phyloP scores from a whole-genome alignment of 2,797 vertebrate species.

The Prunella strophiata region DNA sequence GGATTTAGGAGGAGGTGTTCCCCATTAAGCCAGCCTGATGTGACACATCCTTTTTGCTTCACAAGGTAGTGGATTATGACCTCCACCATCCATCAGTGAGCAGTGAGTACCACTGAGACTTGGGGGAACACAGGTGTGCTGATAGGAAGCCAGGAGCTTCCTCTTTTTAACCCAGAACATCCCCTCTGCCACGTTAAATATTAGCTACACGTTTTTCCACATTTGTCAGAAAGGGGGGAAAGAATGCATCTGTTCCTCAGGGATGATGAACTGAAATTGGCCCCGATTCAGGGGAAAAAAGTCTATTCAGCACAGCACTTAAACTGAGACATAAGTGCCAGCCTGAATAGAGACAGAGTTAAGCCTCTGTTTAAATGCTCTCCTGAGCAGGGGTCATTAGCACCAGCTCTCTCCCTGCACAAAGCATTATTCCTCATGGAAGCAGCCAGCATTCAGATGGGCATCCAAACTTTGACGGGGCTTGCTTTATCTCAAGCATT shows the following conservation, averaged over 20 bases:
- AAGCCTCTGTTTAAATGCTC: conserved; percentile 59
- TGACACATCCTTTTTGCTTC: neutral
- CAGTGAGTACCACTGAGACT: neutral
- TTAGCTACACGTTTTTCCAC: neutral
- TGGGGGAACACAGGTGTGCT: neutral
- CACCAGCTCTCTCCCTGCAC: conserved; percentile 13
- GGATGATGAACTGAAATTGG: conserved; percentile 57
- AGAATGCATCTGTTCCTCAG: conserved; percentile 35
- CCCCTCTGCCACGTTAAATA: neutral
- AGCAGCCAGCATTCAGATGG: conserved; percentile 45
- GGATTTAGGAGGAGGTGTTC: neutral
- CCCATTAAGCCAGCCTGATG: neutral
- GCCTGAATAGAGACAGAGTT: conserved; percentile 46
- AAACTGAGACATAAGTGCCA: conserved; percentile 53
- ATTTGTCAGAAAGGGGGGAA: neutral
- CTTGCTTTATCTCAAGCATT: conserved; percentile 18
- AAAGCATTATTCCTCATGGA: conserved; percentile 55
- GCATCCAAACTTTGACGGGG: conserved; percentile 13
- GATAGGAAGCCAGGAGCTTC: neutral
- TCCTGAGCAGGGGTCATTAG: conserved; percentile 57
- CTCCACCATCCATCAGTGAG: neutral
- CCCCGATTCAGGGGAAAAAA: neutral
- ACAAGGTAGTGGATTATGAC: neutral
- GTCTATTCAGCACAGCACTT: conserved; percentile 45
- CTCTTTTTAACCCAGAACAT: neutral